Evolutionary conservation across 1,140 invertebrate species (phyloP).

Genomic region (Oscheius sp.): DNA sequence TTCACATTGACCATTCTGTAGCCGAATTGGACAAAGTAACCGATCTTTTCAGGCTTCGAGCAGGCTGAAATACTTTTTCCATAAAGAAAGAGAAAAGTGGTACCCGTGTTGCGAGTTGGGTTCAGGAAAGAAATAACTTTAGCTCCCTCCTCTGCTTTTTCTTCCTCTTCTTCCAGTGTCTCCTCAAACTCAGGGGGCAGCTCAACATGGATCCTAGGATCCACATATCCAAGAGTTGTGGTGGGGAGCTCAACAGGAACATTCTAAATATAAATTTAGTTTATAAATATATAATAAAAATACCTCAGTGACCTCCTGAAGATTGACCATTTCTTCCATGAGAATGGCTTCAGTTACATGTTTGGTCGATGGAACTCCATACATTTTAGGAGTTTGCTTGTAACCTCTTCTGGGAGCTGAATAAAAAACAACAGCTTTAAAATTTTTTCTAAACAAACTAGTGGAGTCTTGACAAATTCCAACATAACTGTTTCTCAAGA

Average conservation of each 20-base stretch:
- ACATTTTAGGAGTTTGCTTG: slow-evolving; percentile 4
- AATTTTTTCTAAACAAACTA: neutral
- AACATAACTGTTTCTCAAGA: slow-evolving; percentile 19
- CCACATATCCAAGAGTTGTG: neutral
- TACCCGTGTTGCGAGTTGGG: slow-evolving; percentile 2
- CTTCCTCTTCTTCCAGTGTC: slow-evolving; percentile 15
- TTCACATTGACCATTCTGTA: slow-evolving; percentile 2
- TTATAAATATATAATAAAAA: neutral
- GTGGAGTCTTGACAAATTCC: slow-evolving; percentile 16
- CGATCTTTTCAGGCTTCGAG: slow-evolving; percentile 10
- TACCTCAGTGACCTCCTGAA: slow-evolving; percentile 1
- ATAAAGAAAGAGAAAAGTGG: neutral
- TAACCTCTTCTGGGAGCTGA: slow-evolving; percentile 4
- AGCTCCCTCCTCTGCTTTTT: neutral
- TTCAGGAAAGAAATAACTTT: neutral
- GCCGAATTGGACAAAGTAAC: slow-evolving; percentile 22
- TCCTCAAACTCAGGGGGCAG: neutral
- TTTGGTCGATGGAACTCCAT: neutral
- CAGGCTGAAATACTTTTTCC: slow-evolving; percentile 14
- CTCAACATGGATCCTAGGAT: neutral
- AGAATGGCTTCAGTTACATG: neutral
- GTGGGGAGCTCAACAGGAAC: neutral
- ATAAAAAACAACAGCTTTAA: neutral
- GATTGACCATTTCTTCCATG: neutral
- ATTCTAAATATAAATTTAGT: neutral